phyloP scores from a whole-genome alignment of 1,140 invertebrate species.

The Polypedilum pembai region DNA sequence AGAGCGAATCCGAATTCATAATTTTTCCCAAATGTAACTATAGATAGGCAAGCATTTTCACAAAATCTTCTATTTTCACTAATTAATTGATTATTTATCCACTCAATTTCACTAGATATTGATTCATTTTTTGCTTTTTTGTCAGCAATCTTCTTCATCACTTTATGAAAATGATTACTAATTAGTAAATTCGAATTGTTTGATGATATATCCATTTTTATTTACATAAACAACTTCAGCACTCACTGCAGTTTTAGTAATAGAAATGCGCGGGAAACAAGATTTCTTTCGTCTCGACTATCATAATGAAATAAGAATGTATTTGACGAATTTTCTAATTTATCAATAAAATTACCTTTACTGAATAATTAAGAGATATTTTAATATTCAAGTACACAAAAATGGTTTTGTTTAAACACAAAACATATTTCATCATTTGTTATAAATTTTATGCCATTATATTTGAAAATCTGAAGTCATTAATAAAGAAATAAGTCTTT shows the following conservation, averaged over 20 bases:
- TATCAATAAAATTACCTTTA: too few relatives aligned
- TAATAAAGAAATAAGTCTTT: too few relatives aligned
- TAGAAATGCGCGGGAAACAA: too few relatives aligned
- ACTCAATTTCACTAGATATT: neutral
- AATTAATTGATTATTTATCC: neutral
- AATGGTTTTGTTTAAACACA: too few relatives aligned
- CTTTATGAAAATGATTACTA: neutral
- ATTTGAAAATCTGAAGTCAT: too few relatives aligned
- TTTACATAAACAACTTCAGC: constrained; percentile 41
- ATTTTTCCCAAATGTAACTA: neutral
- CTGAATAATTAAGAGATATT: too few relatives aligned
- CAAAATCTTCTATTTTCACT: neutral
- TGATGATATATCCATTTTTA: neutral
- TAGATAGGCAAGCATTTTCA: neutral
- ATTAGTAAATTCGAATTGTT: neutral
- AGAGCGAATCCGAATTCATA: neutral
- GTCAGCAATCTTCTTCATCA: neutral
- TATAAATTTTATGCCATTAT: too few relatives aligned
- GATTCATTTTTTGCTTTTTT: neutral
- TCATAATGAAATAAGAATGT: too few relatives aligned
- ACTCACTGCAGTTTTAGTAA: constrained; percentile 34
- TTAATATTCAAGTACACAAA: too few relatives aligned
- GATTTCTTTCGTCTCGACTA: too few relatives aligned
- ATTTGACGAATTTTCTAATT: too few relatives aligned
- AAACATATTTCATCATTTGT: too few relatives aligned